Conservation (phyloP, 2,113 vertebrate species). For the Grantiella picta region DNA sequence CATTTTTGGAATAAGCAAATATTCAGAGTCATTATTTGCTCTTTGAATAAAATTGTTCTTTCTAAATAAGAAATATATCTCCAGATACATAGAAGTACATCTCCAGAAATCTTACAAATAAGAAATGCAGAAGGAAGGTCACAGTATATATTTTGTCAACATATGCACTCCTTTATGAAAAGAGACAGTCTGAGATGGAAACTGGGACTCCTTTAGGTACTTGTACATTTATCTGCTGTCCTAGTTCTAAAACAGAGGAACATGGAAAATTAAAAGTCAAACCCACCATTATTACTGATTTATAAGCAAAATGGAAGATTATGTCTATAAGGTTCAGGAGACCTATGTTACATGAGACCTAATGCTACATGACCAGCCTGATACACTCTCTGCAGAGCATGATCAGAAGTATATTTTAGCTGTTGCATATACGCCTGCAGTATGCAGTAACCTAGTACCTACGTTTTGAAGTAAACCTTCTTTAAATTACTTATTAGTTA, state of each 20-base stretch:
- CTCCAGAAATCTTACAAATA: background rate
- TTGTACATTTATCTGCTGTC: background rate
- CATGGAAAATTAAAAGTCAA: background rate
- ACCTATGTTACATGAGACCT: background rate
- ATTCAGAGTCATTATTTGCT: background rate
- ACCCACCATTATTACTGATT: background rate
- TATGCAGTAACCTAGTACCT: background rate
- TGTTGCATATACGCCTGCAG: background rate
- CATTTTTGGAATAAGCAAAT: background rate
- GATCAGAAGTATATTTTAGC: background rate
- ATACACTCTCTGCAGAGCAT: background rate
- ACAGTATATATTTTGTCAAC: background rate
- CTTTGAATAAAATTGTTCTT: background rate
- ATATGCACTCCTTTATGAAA: background rate
- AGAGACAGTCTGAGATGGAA: background rate
- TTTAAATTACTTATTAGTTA: background rate
- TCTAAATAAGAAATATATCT: background rate
- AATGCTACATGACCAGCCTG: background rate
- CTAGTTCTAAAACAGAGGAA: background rate
- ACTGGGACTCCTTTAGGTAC: background rate
- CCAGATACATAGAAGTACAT: background rate
- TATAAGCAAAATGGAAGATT: background rate
- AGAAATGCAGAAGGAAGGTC: background rate
- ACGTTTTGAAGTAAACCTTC: background rate
- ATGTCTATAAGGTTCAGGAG: background rate